Evolutionary conservation across 2,113 vertebrate genomes (phyloP), one percentile per base, ranked within the genome.

Genomic region (Poeciliopsis occidentalis): DNA sequence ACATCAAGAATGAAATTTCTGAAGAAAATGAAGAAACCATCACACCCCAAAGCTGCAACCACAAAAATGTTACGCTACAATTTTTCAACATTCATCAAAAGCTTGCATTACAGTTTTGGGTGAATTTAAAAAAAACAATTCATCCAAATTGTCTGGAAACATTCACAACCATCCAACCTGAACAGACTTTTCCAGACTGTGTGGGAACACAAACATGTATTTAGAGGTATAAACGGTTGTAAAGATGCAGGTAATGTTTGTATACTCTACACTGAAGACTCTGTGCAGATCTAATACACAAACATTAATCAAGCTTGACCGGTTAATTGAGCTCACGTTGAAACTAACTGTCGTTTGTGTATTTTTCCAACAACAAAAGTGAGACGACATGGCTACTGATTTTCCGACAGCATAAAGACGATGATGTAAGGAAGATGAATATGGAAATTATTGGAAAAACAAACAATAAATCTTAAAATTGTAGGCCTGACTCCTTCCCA

Each of bases 401-500:
- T 79, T 75, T 78, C 39, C 71, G 4, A 73, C 60, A 4, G 41
- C 4, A 8, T 19, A 41, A 4, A 41, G 39, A 41, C 4, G 3
- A 41, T 41, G 64, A 76, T 39, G 68, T 32, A 54, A 66, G 47
- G 72, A 68, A 62, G 54, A 71, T 68, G 63, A 76, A 41, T 12
- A 22, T 22, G 64, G 70, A 37, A 79, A 82, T 83, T 37, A 64
- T 44, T 67, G 15, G 51, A 41, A 63, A 54, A 82, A 80, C 32
- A 74, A 62, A 70, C 30, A 29, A 30, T 13, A 68, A 64, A 57
- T 62, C 71, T 68, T 67, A 34, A 85, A 60, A 73, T 47, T 64
- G 62, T 26, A 69, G 37, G 31, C 19, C 37, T 70, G 44, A 85
- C 66, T 74, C 22, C 73, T 80, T 85, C 27, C 69, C 71, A 71